These are phyloP conservation scores for Exocentrus adspersus DNA, from an alignment of 2,888 invertebrate genomes.

Conservation along the genomic window DNA sequence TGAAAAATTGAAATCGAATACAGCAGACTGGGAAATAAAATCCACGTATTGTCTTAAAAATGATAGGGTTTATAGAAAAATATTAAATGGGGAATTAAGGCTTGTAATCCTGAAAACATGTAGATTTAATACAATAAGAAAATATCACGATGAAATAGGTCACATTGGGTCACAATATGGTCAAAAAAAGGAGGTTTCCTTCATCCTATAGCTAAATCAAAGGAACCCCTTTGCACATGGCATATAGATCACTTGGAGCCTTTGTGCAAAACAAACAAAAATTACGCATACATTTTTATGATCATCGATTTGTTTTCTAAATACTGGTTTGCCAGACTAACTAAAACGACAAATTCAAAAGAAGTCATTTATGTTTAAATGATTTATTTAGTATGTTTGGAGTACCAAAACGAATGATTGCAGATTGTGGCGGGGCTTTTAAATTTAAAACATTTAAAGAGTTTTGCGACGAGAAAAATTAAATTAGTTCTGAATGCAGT, in stretches of 20 bases:
- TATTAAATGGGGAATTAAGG: too few relatives aligned
- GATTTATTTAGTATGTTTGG: constrained; percentile 36
- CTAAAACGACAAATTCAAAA: constrained; percentile 27
- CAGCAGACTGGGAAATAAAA: not conserved
- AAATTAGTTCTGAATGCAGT: too few relatives aligned
- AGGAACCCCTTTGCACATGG: constrained; percentile 32
- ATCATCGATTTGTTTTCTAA: constrained; percentile 34
- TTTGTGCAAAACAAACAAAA: not conserved
- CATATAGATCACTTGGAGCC: constrained; percentile 39
- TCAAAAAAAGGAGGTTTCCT: constrained; percentile 30
- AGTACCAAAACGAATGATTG: constrained; percentile 30
- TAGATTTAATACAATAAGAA: not conserved
- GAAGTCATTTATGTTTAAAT: constrained; percentile 29
- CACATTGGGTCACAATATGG: constrained; percentile 18
- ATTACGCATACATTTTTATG: constrained; percentile 30
- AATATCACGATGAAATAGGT: not conserved
- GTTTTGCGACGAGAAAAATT: too few relatives aligned
- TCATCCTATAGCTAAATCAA: constrained; percentile 32
- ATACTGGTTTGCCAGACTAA: constrained; percentile 23
- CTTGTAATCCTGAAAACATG: not conserved
- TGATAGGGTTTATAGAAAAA: not conserved
- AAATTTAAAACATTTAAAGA: constrained; percentile 24
- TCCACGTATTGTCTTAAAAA: not conserved
- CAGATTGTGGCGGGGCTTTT: constrained; percentile 33
- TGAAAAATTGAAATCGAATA: not conserved